Conservation (phyloP, 1,140 invertebrate species). For the Rhopalosiphum maidis region DNA sequence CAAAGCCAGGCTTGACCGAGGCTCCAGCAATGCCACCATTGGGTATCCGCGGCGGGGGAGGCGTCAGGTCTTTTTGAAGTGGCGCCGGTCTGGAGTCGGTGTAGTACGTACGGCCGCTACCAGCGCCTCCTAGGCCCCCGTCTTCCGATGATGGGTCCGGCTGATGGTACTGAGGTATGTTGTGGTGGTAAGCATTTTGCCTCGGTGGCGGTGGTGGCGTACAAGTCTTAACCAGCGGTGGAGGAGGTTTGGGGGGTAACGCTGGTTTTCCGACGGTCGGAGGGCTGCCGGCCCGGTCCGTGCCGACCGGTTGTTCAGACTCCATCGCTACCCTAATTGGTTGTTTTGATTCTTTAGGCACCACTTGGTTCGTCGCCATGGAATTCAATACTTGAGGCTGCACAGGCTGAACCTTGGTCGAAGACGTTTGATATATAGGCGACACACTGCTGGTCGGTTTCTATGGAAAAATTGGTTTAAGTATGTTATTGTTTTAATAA, state of each 20-base stretch:
- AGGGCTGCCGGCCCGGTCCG: not conserved
- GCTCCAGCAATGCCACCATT: conserved; percentile 16
- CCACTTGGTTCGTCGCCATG: conserved; percentile 16
- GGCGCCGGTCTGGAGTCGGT: not conserved
- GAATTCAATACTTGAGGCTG: conserved; percentile 75
- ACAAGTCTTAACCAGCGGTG: conserved; percentile 61
- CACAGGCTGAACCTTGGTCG: conserved; percentile 80
- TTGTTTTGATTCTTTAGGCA: conserved; percentile 26
- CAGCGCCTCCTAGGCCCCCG: not conserved
- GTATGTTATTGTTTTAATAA: not conserved
- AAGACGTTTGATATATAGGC: conserved; percentile 80
- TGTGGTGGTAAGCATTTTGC: conserved; percentile 63
- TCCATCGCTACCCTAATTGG: not conserved
- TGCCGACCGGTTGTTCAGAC: not conserved
- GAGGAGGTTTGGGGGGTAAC: conserved; percentile 75
- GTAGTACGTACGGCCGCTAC: not conserved
- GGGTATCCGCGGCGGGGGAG: conserved; percentile 26
- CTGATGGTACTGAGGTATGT: conserved; percentile 45
- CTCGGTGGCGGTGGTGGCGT: conserved; percentile 65
- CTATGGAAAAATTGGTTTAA: conserved; percentile 62
- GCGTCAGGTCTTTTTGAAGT: conserved; percentile 20
- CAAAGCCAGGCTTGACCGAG: not conserved
- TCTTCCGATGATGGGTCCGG: not conserved
- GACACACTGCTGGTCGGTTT: conserved; percentile 82
- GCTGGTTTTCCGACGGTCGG: conserved; percentile 69